Evolutionary conservation across 2,113 vertebrate genomes (phyloP), one percentile per base, ranked within the genome.

Genomic region (Leptocoma aspasia): DNA sequence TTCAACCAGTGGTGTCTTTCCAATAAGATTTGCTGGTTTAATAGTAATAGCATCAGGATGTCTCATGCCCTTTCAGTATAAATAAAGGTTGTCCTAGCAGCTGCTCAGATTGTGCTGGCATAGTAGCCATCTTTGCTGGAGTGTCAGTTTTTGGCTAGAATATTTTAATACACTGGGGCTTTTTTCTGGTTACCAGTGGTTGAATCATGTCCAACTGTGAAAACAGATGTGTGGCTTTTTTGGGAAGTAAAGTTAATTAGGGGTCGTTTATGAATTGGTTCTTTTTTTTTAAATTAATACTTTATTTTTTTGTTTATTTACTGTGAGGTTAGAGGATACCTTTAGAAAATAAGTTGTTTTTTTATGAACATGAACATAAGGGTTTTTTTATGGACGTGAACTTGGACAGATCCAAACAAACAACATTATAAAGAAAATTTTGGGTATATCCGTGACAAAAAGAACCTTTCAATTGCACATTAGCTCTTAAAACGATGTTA

Each of bases 181-280:
- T 91, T 90, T 91, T 68, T 75, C 41, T 95, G 94, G 90, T 91
- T 93, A 89, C 89, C 89, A 78, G 33, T 95, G 82, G 94, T 61
- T 93, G 94, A 92, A 89, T 90, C 57, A 26, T 91, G 76, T 96
- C 96, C 86, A 91, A 65, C 95, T 96, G 93, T 91, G 93, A 90
- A 94, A 82, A 82, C 92, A 96, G 93, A 96, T 96, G 90, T 95
- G 89, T 94, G 72, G 54, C 72, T 94, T 95, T 96, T 94, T 91
- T 72, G 37, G 83, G 81, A 94, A 95, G 37, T 94, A 52, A 65
- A 95, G 69, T 73, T 90, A 93, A 86, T 90, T 82, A 85, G 45
- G 65, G 42, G 16, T 59, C 12, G 45, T 79, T 89, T 95, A 49
- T 96, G 87, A 94, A 93, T 81, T 63, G 31, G 7, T 61, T 33